A percentile compares a stretch with the other conserved stretches of the same genome.
phyloP scores from a whole-genome alignment of 2,888 invertebrate genomes.

The Hipparchia semele region DNA sequence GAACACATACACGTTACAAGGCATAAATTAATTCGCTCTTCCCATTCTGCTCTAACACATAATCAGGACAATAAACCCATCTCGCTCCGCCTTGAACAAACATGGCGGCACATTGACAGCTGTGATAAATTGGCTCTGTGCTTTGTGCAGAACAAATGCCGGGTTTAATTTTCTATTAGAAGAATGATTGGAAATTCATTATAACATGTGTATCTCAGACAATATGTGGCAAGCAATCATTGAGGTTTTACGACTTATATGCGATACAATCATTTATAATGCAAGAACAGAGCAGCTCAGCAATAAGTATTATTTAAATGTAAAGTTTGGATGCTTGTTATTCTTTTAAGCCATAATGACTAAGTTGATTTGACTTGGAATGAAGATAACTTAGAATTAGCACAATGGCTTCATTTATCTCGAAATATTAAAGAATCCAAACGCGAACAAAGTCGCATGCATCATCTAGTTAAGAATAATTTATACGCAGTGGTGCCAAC shows the following conservation, averaged over 20 bases:
- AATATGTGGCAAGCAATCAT: not conserved
- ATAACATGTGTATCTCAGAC: slow-evolving; percentile 7
- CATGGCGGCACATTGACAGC: slow-evolving; percentile 36
- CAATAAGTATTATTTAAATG: no score
- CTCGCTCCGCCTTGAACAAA: slow-evolving; percentile 18
- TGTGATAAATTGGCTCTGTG: slow-evolving; percentile 35
- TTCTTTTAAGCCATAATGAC: no score
- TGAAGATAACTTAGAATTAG: no score
- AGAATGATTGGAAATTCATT: slow-evolving; percentile 25
- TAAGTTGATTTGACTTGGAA: no score
- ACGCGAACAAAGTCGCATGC: no score
- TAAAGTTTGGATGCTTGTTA: no score
- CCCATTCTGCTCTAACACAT: slow-evolving; percentile 14
- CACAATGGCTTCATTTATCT: no score
- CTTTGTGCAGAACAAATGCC: slow-evolving; percentile 32
- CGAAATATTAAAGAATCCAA: no score
- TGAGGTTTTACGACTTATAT: not conserved
- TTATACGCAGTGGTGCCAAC: not conserved
- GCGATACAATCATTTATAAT: no score
- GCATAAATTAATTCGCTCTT: slow-evolving; percentile 4
- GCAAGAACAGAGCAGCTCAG: no score
- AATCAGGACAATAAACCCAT: slow-evolving; percentile 3
- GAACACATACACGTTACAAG: not conserved
- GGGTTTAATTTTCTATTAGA: slow-evolving; percentile 34
- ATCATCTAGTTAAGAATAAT: no score